Percentiles rank a stretch among this genome's conserved stretches.
Evolutionary conservation across 2,797 vertebrate species (phyloP).

Genomic region (Spheniscus humboldti): DNA sequence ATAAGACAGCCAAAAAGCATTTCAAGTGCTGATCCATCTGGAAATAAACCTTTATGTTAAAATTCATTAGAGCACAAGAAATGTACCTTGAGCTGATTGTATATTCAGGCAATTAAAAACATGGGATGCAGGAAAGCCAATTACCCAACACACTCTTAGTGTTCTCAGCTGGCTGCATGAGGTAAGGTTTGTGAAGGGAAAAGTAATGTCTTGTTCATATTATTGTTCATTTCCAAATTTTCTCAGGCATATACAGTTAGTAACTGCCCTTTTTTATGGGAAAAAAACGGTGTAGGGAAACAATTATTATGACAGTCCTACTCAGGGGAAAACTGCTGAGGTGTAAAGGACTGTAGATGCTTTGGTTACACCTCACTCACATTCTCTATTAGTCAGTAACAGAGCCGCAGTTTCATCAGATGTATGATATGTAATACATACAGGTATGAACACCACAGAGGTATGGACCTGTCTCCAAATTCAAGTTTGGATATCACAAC

Average conservation of each 20-base stretch:
- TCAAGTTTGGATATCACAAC: not conserved
- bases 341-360: not conserved
- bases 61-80: constrained; percentile 50
- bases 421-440: not conserved
- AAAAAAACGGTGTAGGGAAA: not conserved
- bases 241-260: not conserved
- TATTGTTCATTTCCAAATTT: constrained; percentile 21
- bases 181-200: constrained; percentile 11
- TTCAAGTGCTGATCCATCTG: constrained; percentile 10
- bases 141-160: constrained; percentile 8
- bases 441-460: not conserved
- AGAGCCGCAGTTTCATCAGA: not conserved
- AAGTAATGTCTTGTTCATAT: not conserved
- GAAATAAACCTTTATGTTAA: constrained; percentile 43
- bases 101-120: constrained; percentile 51
- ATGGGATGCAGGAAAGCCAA: constrained; percentile 18
- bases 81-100: constrained; percentile 21
- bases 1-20: constrained; percentile 15
- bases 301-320: not conserved
- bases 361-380: not conserved
- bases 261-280: not conserved
- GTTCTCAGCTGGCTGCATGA: constrained; percentile 30
- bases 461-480: not conserved
- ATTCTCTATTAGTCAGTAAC: not conserved
- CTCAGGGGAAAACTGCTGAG: not conserved